phyloP scores from a whole-genome alignment of 2,888 invertebrate genomes.

The Sycophila texana region DNA sequence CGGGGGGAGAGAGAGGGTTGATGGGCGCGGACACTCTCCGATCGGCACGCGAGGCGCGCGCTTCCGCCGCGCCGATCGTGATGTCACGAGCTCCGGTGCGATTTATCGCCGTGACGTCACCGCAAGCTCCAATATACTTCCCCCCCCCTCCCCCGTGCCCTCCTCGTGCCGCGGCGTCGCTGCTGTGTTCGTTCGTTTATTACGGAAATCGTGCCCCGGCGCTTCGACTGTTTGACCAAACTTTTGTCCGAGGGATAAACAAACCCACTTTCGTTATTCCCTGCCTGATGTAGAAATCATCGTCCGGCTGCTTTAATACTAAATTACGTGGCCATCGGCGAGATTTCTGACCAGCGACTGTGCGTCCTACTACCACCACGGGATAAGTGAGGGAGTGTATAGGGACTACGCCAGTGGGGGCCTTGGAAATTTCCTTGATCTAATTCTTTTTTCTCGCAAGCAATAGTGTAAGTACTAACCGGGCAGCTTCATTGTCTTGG shows the following conservation, averaged over 20 bases:
- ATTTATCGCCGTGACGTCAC: conserved; percentile 1
- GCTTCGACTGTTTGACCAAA: not conserved
- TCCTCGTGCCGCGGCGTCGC: not conserved
- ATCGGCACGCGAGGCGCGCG: not conserved
- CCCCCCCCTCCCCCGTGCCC: not conserved
- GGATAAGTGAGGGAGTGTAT: too few relatives aligned
- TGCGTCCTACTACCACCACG: too few relatives aligned
- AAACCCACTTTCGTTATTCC: not conserved
- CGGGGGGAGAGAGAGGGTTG: not conserved
- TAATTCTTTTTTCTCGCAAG: too few relatives aligned
- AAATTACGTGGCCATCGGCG: too few relatives aligned
- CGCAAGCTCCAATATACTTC: not conserved
- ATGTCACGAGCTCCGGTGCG: not conserved
- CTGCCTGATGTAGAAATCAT: too few relatives aligned
- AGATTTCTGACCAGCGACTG: too few relatives aligned
- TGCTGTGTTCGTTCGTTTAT: not conserved
- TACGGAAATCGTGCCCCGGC: not conserved
- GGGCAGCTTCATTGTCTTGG: too few relatives aligned
- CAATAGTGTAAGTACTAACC: too few relatives aligned
- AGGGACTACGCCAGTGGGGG: too few relatives aligned
- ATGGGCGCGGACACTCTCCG: not conserved
- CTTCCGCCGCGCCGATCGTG: not conserved
- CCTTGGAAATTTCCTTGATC: too few relatives aligned
- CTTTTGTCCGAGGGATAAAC: not conserved
- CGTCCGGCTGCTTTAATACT: too few relatives aligned